Evolutionary conservation across 2,888 invertebrate species (phyloP), one percentile per base, ranked within the genome.

Genomic region (Athalia circularis): DNA sequence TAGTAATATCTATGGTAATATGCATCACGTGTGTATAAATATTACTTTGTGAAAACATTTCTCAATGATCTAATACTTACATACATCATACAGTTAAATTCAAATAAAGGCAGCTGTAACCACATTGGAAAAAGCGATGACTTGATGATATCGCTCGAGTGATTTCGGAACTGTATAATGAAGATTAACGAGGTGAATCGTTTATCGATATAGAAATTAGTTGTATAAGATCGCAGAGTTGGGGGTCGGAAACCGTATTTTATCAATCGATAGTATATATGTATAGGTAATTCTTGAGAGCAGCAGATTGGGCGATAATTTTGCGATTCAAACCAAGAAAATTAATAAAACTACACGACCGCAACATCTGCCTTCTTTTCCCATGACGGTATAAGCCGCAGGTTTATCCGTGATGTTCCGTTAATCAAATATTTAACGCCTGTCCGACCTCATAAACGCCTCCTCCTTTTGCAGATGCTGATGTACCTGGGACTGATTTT

Each of bases 401-500:
- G 7, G 45, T 59, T 59, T 72, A 29, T 72, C 72, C 72, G 59
- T 59, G 57, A 72, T 59, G 72, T 72, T 13, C 72, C 72, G 72
- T 72, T 72, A 47, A 72, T 72, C 72, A 72, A 72, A 72, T 13
- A 72, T 47, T 72, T 72, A 59, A 52, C 72, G 59, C 59, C 15
- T 72, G 9, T 59, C 59, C 57, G 50, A 70, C 54, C n/a, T 57
- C 43, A 57, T 29, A 29, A 29, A 29, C 54, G 54, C 47, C 29
- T 64, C 47, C 29, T 50, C 13, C 11, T n/a, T 7, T 65, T 6
- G 8, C 84, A 89, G 89, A 87, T 88, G 86, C 81, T 83, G 78
- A 85, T 84, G 80, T 87, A 85, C 80, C 80, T 85, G 79, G 85
- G 85, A 80, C 75, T 88, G 78, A 82, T 86, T 67, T 72, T 87